These are phyloP conservation scores for Archips xylosteana DNA, from an alignment of 2,888 invertebrate genomes.

Conservation along the genomic window DNA sequence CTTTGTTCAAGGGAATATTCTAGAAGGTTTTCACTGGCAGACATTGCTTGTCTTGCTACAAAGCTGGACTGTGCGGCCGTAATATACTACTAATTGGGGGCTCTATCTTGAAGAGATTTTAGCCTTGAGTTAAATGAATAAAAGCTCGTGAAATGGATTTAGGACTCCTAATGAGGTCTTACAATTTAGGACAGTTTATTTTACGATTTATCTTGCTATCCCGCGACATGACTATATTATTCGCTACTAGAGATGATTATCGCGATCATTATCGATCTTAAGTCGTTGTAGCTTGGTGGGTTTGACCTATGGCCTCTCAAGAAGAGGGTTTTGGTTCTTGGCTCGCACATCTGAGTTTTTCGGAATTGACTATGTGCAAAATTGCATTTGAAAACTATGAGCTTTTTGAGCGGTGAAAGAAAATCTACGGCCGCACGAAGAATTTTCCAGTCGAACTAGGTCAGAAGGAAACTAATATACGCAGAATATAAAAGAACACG, in stretches of 20 bases:
- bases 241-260: too few species aligned
- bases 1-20: conserved; percentile 20
- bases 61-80: background rate
- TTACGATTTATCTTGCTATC: too few species aligned
- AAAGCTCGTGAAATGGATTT: background rate
- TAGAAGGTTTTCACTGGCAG: conserved; percentile 4
- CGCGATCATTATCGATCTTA: too few species aligned
- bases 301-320: too few species aligned
- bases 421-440: conserved; percentile 13
- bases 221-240: too few species aligned
- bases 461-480: conserved; percentile 32
- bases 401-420: background rate
- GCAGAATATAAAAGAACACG: conserved; percentile 26
- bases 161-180: background rate
- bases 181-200: background rate
- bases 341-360: too few species aligned
- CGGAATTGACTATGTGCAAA: too few species aligned
- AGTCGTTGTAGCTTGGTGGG: too few species aligned
- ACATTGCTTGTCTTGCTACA: conserved; percentile 2
- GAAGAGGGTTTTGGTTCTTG: too few species aligned
- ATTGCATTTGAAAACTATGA: too few species aligned
- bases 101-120: background rate
- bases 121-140: background rate
- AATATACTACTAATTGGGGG: conserved; percentile 5
- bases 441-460: conserved; percentile 27